Base-by-base conservation (phyloP, 2,797 vertebrate species). In the Sebastiscus tertius region DNA sequence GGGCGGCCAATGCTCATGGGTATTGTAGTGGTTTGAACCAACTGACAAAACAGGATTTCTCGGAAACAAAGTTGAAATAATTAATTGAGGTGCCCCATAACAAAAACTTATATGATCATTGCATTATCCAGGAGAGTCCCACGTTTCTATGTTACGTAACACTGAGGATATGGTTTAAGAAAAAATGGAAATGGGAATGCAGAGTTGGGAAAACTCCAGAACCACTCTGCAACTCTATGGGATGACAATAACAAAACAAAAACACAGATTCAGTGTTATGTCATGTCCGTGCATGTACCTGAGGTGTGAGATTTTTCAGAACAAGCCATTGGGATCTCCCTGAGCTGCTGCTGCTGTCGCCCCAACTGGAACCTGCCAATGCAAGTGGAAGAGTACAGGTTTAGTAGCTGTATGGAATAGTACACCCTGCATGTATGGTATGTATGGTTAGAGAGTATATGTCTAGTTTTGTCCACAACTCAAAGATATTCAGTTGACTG, bases 301-400 rank as follows among this genome's bases (percentile, higher is more conserved):
- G 98, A 97, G 98, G 98, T 95, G 98, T 99, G 93, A 99, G 98
- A 97, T 99, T 99, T 93, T 99, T 99, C 56, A 99, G 96, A 96
- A 99, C 98, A 78, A 99, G 98, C 97, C 98, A 99, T 95, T 98
- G 98, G 89, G 96, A 97, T 98, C 98, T 98, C 95, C 97, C 98
- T 98, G 98, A 99, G 97, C 97, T 98, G 97, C 13, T 39, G 36
- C 97, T 97, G 97, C 97, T 96, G 94, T 99, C 98, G 89, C 97
- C 96, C 98, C 98, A 99, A 94, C 97, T 97, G 87, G 98, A 98
- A 92, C 98, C 98, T 99, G 70, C 8, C 10, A 39, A 87, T 6
- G 58, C 24, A 60, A 67, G 36, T n/a, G 6, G 6, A 8, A 24
- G 3, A 14, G 26, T 10, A 27, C 10, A 56, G 14, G 20, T 58